These are phyloP conservation scores for Capreolus pygargus DNA, from an alignment of 2,113 vertebrate genomes.

Conservation along the genomic window DNA sequence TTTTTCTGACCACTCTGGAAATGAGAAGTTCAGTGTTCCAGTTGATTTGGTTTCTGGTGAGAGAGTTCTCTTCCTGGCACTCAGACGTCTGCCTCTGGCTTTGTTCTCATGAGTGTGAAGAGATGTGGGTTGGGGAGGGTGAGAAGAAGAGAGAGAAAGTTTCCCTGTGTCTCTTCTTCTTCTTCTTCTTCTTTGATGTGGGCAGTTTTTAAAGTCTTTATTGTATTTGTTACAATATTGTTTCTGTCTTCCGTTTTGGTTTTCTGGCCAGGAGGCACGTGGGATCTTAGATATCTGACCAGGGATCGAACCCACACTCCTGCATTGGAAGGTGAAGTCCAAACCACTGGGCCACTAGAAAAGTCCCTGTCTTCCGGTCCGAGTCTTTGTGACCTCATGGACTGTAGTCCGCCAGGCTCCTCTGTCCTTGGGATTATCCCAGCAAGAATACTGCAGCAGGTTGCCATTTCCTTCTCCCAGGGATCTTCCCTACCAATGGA, in stretches of 20 bases:
- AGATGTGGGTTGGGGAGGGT: rapidly evolving
- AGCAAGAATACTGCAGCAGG: background rate
- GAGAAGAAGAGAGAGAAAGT: background rate
- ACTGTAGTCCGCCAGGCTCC: background rate
- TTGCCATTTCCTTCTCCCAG: background rate
- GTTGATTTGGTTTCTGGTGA: background rate
- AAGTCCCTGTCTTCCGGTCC: background rate
- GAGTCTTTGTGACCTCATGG: background rate
- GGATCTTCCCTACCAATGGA: background rate
- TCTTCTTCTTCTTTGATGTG: background rate
- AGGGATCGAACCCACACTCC: background rate
- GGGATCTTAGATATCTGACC: background rate
- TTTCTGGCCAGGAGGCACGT: rapidly evolving
- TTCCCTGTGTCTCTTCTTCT: background rate
- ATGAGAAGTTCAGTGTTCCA: background rate
- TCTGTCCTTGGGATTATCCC: background rate
- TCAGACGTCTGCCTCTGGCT: background rate
- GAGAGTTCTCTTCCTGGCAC: background rate
- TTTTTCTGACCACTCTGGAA: background rate
- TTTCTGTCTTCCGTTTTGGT: background rate
- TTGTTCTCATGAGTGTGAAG: background rate
- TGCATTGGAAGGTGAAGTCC: background rate
- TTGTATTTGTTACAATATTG: background rate
- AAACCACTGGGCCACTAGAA: background rate
- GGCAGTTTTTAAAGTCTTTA: background rate